These are phyloP conservation scores for Sarcophaga subvicina DNA, from an alignment of 2,888 invertebrate species.

Conservation along the genomic window DNA sequence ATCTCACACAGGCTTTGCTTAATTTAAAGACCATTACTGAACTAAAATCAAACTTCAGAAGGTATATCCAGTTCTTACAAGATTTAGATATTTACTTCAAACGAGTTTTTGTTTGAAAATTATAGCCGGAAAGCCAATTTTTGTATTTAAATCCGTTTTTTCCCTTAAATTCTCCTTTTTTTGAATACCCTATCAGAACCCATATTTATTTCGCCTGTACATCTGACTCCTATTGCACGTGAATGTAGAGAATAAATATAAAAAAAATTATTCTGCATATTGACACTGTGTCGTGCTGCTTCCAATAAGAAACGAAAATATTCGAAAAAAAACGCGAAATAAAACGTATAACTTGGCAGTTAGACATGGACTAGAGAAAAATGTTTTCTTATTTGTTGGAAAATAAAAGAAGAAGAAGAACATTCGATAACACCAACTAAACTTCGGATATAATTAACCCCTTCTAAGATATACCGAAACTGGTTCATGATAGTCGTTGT, in stretches of 20 bases:
- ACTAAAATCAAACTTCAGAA: too few species aligned
- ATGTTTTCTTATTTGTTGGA: not conserved
- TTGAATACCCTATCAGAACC: too few species aligned
- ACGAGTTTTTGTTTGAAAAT: too few species aligned
- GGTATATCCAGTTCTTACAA: too few species aligned
- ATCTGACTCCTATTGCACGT: not conserved
- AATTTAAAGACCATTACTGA: too few species aligned
- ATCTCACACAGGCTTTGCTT: too few species aligned
- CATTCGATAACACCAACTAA: not conserved
- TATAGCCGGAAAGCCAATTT: too few species aligned
- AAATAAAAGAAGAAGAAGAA: not conserved
- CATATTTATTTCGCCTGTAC: not conserved
- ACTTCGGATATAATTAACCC: constrained; percentile 7
- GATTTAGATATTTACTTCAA: too few species aligned
- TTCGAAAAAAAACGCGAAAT: not conserved
- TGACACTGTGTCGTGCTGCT: constrained; percentile 36
- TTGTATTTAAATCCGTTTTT: too few species aligned
- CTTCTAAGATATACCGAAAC: too few species aligned
- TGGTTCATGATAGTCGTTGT: too few species aligned
- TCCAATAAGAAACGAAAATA: constrained; percentile 25
- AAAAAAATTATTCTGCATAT: constrained; percentile 14
- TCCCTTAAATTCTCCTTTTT: too few species aligned
- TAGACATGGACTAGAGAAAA: not conserved
- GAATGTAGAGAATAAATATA: not conserved
- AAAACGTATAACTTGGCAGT: not conserved